Conservation (phyloP, 2,113 vertebrate genomes). For the Mellivora capensis region DNA sequence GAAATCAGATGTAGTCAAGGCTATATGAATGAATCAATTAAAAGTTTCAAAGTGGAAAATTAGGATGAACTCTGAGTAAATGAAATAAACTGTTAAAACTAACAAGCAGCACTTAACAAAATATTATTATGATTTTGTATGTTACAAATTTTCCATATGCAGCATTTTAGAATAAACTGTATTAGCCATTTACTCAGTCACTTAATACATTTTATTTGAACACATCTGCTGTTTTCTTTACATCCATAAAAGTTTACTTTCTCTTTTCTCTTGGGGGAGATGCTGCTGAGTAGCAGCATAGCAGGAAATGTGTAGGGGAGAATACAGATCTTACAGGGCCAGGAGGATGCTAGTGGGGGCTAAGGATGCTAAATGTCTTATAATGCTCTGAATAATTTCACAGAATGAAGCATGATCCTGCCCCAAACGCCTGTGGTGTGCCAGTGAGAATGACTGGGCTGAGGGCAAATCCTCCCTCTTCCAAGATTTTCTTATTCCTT, state of each 20-base stretch:
- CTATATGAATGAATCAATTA: background rate
- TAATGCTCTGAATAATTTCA: background rate
- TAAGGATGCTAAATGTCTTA: background rate
- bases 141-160: background rate
- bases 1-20: background rate
- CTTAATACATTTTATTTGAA: constrained; percentile 23
- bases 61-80: background rate
- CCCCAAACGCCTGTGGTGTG: background rate
- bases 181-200: background rate
- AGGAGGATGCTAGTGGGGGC: background rate
- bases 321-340: background rate
- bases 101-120: background rate
- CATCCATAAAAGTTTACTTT: background rate
- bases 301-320: background rate
- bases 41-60: background rate
- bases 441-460: background rate
- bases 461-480: background rate
- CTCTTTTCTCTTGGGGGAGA: background rate
- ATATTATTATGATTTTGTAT: background rate
- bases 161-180: background rate
- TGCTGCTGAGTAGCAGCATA: background rate
- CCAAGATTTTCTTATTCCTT: background rate
- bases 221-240: background rate
- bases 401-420: background rate
- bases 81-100: background rate